These are phyloP conservation scores for Tragulus kanchil DNA, from an alignment of 2,113 vertebrate genomes.

Conservation along the genomic window DNA sequence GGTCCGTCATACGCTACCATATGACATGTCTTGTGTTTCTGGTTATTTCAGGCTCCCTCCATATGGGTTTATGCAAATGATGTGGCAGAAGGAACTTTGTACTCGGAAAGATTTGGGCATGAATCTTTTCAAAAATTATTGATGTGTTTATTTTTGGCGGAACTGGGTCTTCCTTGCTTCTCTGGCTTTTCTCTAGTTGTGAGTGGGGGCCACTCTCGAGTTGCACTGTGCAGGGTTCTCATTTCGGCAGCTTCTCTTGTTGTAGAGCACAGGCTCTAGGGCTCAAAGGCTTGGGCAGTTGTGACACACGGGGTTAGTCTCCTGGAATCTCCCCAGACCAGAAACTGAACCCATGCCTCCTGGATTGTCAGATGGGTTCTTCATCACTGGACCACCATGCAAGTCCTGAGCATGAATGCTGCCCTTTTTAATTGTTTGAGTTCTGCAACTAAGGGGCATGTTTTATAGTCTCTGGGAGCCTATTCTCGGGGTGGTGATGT, in stretches of 20 bases:
- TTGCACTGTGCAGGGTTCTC: background rate
- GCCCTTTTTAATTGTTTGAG: background rate
- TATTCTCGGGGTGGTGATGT: background rate
- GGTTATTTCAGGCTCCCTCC: constrained; percentile 38
- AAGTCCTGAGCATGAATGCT: background rate
- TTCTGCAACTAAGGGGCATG: background rate
- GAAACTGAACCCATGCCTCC: fast-evolving
- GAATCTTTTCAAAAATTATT: background rate
- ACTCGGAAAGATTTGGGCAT: background rate
- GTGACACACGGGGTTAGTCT: background rate
- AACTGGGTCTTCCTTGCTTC: background rate
- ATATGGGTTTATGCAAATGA: constrained; percentile 28
- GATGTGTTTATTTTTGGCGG: background rate
- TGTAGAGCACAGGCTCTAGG: background rate
- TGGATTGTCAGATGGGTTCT: background rate
- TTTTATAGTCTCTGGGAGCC: background rate
- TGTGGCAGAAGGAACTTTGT: background rate
- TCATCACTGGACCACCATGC: background rate
- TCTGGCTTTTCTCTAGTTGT: fast-evolving
- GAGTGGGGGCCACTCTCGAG: fast-evolving
- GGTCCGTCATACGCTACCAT: background rate
- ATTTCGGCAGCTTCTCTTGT: background rate
- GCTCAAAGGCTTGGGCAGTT: fast-evolving
- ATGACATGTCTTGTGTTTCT: background rate
- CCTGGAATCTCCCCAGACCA: background rate